Conservation (phyloP, 2,797 vertebrate species). For the Nasua narica region DNA sequence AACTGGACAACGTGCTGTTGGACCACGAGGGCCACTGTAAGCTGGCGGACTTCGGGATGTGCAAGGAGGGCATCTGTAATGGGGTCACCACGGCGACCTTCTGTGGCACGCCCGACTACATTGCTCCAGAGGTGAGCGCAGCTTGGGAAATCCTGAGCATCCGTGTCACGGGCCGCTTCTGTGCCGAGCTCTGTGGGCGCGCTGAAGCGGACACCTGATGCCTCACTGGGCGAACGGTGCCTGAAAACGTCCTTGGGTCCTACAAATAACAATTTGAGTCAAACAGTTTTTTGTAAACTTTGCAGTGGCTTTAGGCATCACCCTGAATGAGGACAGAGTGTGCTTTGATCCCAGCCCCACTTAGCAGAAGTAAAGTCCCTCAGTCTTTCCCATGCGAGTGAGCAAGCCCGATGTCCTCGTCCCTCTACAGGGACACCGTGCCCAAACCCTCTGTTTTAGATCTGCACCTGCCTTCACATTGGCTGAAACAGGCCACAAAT, state of each 20-base stretch:
- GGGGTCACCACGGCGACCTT: constrained; percentile 94
- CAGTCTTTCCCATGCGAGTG: not conserved
- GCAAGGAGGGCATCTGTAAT: constrained; percentile 94
- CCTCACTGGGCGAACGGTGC: not conserved
- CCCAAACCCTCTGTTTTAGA: not conserved
- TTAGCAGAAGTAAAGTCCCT: not conserved
- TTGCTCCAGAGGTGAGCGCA: constrained; percentile 93
- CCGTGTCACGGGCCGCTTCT: not conserved
- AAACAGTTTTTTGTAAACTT: not conserved
- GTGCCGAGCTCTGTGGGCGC: not conserved
- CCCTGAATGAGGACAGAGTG: not conserved
- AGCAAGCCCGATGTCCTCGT: not conserved
- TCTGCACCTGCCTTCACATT: not conserved
- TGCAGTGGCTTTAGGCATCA: not conserved
- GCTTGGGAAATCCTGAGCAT: not conserved
- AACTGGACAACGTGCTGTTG: constrained; percentile 96
- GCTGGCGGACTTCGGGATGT: constrained; percentile 99
- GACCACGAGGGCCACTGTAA: constrained; percentile 98
- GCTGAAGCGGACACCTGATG: not conserved
- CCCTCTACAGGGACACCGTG: not conserved
- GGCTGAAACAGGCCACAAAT: not conserved
- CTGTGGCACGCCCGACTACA: constrained; percentile 98
- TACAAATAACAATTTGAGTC: not conserved
- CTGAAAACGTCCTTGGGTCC: not conserved
- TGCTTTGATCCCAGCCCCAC: not conserved